Evolutionary conservation across 2,113 vertebrate genomes (phyloP).

Genomic region (Neodon shergylaensis): DNA sequence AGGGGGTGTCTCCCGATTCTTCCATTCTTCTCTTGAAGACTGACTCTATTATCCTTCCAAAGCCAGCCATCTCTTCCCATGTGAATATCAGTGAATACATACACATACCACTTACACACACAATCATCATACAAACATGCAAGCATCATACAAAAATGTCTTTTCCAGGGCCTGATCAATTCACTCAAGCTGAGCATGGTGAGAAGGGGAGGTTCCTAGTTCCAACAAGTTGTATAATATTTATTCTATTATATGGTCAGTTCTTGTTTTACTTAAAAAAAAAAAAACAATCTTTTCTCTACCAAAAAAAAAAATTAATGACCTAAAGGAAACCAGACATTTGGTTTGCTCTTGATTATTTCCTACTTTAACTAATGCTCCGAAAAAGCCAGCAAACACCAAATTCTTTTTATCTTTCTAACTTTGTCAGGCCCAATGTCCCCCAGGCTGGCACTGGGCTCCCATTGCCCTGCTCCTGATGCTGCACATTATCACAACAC

Average conservation of each 20-base stretch:
- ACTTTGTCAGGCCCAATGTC: neutral
- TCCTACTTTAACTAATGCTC: neutral
- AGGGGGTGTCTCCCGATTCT: neutral
- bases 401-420: neutral
- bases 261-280: neutral
- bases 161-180: neutral
- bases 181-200: neutral
- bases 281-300: neutral
- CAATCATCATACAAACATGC: neutral
- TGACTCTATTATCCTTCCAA: neutral
- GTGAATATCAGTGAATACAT: neutral
- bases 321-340: neutral
- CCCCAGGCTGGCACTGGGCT: neutral
- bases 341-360: neutral
- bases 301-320: neutral
- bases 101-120: neutral
- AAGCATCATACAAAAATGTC: neutral
- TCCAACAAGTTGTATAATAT: neutral
- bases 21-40: neutral
- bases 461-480: neutral
- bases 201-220: neutral
- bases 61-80: neutral
- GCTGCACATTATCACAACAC: too few species aligned
- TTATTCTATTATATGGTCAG: neutral
- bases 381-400: neutral